Percentiles rank a stretch among this genome's conserved stretches.
phyloP scores from a whole-genome alignment of 2,888 invertebrate genomes.

The Amblyteles armatorius region DNA sequence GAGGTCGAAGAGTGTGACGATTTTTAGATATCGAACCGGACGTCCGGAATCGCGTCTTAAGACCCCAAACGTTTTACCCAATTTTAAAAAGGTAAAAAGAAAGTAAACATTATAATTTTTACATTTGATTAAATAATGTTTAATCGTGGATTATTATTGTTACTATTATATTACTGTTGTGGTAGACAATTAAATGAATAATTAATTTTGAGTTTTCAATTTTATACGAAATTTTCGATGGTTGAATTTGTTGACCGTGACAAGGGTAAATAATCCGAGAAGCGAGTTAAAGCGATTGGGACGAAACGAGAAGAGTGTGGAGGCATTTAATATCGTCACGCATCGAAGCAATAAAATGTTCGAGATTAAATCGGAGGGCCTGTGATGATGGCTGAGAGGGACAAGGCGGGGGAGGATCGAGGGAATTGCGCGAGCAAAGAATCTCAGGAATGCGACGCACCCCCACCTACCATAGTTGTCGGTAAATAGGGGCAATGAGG shows the following conservation, averaged over 20 bases:
- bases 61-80: neutral
- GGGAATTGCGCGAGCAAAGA: neutral
- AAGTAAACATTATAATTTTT: neutral
- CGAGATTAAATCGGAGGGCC: neutral
- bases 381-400: neutral
- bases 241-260: neutral
- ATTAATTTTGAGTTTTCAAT: neutral
- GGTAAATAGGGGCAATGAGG: neutral
- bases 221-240: neutral
- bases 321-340: constrained; percentile 9
- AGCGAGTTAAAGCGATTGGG: neutral
- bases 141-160: too few species aligned
- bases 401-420: neutral
- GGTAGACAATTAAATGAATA: neutral
- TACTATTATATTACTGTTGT: too few species aligned
- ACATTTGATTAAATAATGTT: neutral
- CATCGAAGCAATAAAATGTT: neutral
- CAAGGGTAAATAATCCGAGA: neutral
- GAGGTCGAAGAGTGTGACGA: constrained; percentile 73
- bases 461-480: constrained; percentile 8
- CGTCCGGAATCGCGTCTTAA: neutral
- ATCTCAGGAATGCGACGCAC: constrained; percentile 32
- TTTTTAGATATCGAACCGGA: constrained; percentile 5
- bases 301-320: neutral
- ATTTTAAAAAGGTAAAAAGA: neutral